Percentiles rank a stretch among this genome's conserved stretches.
Evolutionary conservation across 2,113 vertebrate species (phyloP).

Genomic region (Pangasianodon gigas): DNA sequence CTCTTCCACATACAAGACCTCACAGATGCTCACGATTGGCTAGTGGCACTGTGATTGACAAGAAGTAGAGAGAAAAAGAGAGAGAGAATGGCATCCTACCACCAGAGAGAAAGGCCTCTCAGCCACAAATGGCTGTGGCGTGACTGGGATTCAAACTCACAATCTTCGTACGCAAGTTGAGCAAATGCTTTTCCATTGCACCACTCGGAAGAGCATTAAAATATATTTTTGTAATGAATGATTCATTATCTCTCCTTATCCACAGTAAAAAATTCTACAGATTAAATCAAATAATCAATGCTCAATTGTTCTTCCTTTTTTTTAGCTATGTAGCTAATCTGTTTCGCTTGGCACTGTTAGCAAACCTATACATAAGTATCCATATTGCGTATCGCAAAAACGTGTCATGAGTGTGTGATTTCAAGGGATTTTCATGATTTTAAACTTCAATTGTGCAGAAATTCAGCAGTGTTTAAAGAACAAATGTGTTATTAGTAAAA

Average conservation of each 20-base stretch:
- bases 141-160: not conserved
- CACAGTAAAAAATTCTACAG: too few species aligned
- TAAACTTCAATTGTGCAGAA: not conserved
- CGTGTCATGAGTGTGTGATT: not conserved
- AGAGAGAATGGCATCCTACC: not conserved
- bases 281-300: too few species aligned
- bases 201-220: too few species aligned
- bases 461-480: not conserved
- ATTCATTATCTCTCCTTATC: too few species aligned
- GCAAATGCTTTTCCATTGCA: too few species aligned
- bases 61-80: not conserved
- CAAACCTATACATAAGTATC: not conserved
- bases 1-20: not conserved
- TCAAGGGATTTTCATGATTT: not conserved
- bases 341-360: not conserved
- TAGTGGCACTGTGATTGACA: not conserved
- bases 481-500: not conserved
- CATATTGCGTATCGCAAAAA: not conserved
- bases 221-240: too few species aligned
- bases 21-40: not conserved
- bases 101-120: not conserved
- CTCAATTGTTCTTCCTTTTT: too few species aligned
- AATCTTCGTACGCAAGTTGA: too few species aligned
- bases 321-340: too few species aligned
- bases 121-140: not conserved